These are phyloP conservation scores for Acholoe squamosa DNA, from an alignment of 2,888 invertebrate genomes.

Conservation along the genomic window DNA sequence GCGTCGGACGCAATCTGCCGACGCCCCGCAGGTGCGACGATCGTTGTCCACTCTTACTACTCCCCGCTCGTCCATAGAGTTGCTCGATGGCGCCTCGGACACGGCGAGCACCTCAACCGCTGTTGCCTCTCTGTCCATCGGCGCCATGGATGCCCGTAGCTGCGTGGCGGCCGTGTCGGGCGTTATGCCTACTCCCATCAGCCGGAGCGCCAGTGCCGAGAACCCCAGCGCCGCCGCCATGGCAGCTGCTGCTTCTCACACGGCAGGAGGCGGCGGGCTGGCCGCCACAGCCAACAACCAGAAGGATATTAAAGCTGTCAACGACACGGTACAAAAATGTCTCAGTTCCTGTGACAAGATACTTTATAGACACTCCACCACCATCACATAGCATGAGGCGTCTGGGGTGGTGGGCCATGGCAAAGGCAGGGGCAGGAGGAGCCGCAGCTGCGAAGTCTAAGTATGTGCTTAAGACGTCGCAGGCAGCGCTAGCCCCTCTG, in stretches of 20 bases:
- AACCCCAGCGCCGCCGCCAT: conserved; percentile 35
- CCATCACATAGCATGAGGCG: conserved; percentile 61
- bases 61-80: conserved; percentile 45
- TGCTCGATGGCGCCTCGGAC: conserved; percentile 56
- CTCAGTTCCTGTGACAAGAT: conserved; percentile 66
- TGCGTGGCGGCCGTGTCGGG: conserved; percentile 56
- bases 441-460: conserved; percentile 58
- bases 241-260: neutral
- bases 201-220: conserved; percentile 47
- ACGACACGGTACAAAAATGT: conserved; percentile 64
- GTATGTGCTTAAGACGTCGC: neutral
- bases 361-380: conserved; percentile 62
- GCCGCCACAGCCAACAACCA: neutral
- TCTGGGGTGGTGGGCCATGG: conserved; percentile 58
- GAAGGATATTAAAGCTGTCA: conserved; percentile 15
- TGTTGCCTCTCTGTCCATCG: conserved; percentile 23
- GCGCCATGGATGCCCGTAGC: conserved; percentile 33
- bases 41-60: conserved; percentile 51
- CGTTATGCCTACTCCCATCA: conserved; percentile 56
- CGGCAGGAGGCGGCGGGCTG: conserved; percentile 22
- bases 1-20: conserved; percentile 47
- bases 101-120: conserved; percentile 54
- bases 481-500: conserved; percentile 27
- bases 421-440: conserved; percentile 60
- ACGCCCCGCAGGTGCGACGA: conserved; percentile 28